Percentiles rank a stretch among this genome's conserved stretches.
These are phyloP conservation scores for Eonycteris spelaea DNA, from an alignment of 2,113 vertebrate genomes.

Conservation along the genomic window DNA sequence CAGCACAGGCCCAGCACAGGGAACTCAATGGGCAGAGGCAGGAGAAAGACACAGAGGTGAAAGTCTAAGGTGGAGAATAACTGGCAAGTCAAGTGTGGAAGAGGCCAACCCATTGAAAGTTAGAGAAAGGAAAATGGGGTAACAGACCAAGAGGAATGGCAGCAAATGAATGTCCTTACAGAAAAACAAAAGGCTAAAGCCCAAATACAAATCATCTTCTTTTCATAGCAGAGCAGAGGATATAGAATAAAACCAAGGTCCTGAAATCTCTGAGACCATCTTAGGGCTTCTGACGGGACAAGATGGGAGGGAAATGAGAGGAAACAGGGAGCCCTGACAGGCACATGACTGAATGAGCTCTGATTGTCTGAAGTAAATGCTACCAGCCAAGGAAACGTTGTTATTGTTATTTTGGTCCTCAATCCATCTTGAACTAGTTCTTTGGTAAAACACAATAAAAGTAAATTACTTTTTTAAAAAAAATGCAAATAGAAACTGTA, in stretches of 20 bases:
- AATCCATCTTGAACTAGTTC: neutral
- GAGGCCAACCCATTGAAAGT: neutral
- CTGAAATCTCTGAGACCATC: neutral
- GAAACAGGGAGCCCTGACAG: fast-evolving
- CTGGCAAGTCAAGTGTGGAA: neutral
- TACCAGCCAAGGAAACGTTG: neutral
- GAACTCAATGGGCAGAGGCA: neutral
- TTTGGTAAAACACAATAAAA: neutral
- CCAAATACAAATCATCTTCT: constrained; percentile 12
- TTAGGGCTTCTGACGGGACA: neutral
- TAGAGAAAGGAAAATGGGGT: neutral
- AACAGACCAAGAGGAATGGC: neutral
- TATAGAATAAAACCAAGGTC: neutral
- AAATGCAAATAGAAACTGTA: neutral
- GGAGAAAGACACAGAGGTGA: neutral
- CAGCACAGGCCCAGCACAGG: neutral
- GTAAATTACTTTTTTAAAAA: neutral
- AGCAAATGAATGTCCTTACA: neutral
- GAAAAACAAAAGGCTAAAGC: constrained; percentile 44
- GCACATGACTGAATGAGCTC: neutral
- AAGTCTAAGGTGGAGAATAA: neutral
- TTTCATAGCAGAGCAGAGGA: neutral
- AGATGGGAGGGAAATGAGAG: neutral
- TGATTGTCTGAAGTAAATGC: neutral
- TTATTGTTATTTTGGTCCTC: neutral